A percentile compares a stretch with the other conserved stretches of the same genome.
Evolutionary conservation across 2,888 invertebrate genomes (phyloP).

Genomic region (Parnassius glacialis): DNA sequence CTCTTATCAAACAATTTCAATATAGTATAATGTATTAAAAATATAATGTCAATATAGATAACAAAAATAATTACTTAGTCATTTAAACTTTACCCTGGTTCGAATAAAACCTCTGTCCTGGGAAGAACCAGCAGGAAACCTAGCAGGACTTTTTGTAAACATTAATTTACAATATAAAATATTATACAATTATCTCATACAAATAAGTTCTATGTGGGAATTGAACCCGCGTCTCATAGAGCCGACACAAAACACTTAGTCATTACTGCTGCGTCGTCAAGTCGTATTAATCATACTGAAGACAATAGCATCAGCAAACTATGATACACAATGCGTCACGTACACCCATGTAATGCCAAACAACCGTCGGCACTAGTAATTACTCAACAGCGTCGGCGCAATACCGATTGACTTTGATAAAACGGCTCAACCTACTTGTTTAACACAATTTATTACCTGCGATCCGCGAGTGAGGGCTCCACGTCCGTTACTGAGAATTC

Average conservation of each 20-base stretch:
- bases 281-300: slow-evolving; percentile 16
- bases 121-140: no score
- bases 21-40: no score
- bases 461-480: slow-evolving; percentile 61
- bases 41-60: no score
- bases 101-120: no score
- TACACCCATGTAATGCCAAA: slow-evolving; percentile 32
- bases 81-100: no score
- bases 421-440: slow-evolving; percentile 80
- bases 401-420: slow-evolving; percentile 80
- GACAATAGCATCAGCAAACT: slow-evolving; percentile 15
- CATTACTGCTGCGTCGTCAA: neutral
- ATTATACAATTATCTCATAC: no score
- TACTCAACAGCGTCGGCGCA: slow-evolving; percentile 70
- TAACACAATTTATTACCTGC: slow-evolving; percentile 79
- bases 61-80: no score
- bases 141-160: no score
- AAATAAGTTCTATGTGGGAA: neutral
- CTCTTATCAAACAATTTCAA: no score
- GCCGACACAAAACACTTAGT: no score
- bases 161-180: no score
- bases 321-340: slow-evolving; percentile 34
- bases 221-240: neutral
- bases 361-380: slow-evolving; percentile 50
- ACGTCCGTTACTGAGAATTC: slow-evolving; percentile 38